Evolutionary conservation across 2,888 invertebrate genomes (phyloP), one percentile per base, ranked within the genome.

Genomic region (Saturnia pavonia): DNA sequence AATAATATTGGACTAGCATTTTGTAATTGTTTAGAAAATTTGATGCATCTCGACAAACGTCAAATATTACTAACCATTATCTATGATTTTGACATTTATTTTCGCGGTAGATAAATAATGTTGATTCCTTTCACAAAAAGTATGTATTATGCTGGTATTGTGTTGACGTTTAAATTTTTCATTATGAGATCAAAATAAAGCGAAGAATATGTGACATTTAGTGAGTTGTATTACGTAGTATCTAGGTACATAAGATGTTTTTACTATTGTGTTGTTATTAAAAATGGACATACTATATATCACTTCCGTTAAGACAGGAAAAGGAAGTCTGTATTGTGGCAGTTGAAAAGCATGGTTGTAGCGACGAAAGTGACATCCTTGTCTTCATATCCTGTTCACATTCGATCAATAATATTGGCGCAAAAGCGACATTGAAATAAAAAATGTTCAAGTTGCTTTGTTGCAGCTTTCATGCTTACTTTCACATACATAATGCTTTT

Each of bases 321-420:
- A 94, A 95, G 95, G 95, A 95, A 95, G 94, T 92, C 88, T 87
- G 75, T 82, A 75, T 84, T 88, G 94, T 94, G 94, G 94, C 92
- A 91, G 91, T 87, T 85, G 87, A 73, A 80, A 78, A 78, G 82
- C 82, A 85, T 85, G 81, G 78, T 75, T 77, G 72, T 74, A 76
- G 76, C 73, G 72, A 73, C 67, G 74, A 77, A 74, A 76, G 19
- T 80, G 72, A 88, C 85, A 88, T 89, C 89, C 89, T 84, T 83
- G 91, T 90, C 91, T 91, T 91, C 89, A 84, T 82, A 91, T 90
- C 91, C 91, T 91, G 89, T 90, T 84, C 74, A 77, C 77, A 80
- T 78, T 75, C 73, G 73, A 80, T 81, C 78, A 78, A 82, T 80
- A 79, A 67, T 73, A 72, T 71, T 74, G 71, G 71, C 70, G 72